A percentile compares a stretch with the other conserved stretches of the same genome.
These are phyloP conservation scores for Eulemur macaco DNA, from an alignment of 2,113 vertebrate genomes.

Conservation along the genomic window DNA sequence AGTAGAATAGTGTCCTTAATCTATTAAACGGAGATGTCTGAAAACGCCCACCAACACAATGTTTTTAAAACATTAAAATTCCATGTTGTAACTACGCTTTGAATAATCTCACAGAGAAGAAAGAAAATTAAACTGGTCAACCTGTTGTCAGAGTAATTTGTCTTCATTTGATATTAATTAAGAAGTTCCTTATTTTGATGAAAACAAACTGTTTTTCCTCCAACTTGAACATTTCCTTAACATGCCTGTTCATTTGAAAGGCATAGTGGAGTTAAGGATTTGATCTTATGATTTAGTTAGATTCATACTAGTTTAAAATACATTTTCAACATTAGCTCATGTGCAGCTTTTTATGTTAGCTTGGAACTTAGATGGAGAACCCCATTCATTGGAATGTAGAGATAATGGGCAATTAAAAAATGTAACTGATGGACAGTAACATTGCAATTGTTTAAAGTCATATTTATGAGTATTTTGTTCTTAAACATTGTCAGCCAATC, in stretches of 20 bases:
- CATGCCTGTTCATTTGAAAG: not conserved
- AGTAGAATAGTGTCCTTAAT: not conserved
- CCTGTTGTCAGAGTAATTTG: not conserved
- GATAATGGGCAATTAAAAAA: not conserved
- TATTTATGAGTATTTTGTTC: not conserved
- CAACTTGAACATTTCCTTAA: not conserved
- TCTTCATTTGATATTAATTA: conserved; percentile 31
- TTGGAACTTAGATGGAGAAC: not conserved
- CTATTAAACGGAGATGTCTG: not conserved
- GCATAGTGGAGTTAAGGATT: not conserved
- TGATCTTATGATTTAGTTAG: not conserved
- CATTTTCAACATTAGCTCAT: not conserved
- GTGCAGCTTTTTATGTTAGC: not conserved
- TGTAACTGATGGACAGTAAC: not conserved
- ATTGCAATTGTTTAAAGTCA: not conserved
- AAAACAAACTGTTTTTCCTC: not conserved
- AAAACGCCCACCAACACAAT: not conserved
- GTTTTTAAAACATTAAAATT: conserved; percentile 18
- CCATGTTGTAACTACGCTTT: not conserved
- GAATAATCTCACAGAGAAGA: not conserved
- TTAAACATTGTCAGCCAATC: not conserved
- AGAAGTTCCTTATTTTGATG: not conserved
- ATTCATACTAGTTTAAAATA: not conserved
- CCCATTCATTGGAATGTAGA: not conserved
- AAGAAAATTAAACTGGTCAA: not conserved